Evolutionary conservation across 2,797 vertebrate species (phyloP).

Genomic region (Myoxocephalus aenaeus): DNA sequence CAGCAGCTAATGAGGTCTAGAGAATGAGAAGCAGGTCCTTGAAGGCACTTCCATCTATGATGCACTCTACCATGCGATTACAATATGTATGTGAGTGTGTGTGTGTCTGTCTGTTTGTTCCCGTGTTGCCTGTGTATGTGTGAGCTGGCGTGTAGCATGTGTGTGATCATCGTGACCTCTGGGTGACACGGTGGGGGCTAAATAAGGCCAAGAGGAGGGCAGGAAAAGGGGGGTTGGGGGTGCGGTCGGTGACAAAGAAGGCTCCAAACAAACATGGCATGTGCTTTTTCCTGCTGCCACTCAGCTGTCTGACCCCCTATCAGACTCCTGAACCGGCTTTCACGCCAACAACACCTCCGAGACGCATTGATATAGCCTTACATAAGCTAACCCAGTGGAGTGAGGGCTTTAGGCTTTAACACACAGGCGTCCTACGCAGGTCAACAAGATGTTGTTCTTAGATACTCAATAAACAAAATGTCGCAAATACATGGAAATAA

Average conservation of each 20-base stretch:
- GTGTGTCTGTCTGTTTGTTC: conserved; percentile 43
- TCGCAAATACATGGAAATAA: neutral
- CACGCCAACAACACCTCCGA: conserved; percentile 28
- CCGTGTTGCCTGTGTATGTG: conserved; percentile 46
- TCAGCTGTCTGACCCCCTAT: conserved; percentile 68
- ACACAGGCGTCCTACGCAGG: conserved; percentile 60
- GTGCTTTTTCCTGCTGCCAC: conserved; percentile 79
- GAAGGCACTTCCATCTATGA: conserved; percentile 83
- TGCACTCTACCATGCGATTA: conserved; percentile 81
- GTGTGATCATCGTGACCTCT: conserved; percentile 87
- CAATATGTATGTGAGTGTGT: conserved; percentile 61
- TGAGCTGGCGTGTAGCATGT: conserved; percentile 35
- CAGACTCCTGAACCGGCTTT: conserved; percentile 37
- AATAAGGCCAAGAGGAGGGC: conserved; percentile 80
- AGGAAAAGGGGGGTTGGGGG: conserved; percentile 59
- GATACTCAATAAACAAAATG: conserved; percentile 20
- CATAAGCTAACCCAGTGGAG: conserved; percentile 43
- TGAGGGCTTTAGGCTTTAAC: conserved; percentile 45
- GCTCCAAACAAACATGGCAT: conserved; percentile 81
- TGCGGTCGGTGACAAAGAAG: conserved; percentile 72
- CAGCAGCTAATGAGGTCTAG: conserved; percentile 92
- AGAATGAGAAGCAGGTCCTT: conserved; percentile 91
- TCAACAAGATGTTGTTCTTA: conserved; percentile 46
- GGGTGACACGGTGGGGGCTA: conserved; percentile 78
- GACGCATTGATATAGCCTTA: conserved; percentile 40